Base-by-base conservation (phyloP, 2,797 vertebrate genomes). In the Gambelia wislizenii region DNA sequence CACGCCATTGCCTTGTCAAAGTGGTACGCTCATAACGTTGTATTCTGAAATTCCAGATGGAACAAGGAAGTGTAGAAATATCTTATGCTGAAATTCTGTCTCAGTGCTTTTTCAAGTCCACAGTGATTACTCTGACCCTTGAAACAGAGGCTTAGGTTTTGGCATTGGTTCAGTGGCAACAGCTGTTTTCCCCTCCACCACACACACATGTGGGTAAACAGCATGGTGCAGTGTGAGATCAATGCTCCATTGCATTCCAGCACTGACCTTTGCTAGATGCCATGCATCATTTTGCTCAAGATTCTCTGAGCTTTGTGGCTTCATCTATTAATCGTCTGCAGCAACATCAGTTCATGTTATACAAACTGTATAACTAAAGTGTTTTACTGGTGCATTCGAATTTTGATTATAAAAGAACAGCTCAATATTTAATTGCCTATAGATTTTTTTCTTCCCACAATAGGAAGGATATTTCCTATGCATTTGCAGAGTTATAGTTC, bases 271-370 rank as follows among this genome's bases (percentile, higher is more conserved):
- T 85, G 3, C 49, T 47, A 4, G 72, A 12, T 2, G 18, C 54
- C 61, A 59, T 59, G 42, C 30, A 79, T 86, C 83, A 54, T 89
- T 92, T 91, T 88, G 27, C 85, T 92, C 12, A 61, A 44, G 82
- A 70, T 39, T 61, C 59, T 85, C 82, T 89, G 81, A 56, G 76
- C 77, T 91, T 87, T 79, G 49, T 27, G 87, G 69, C 77, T 87
- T 86, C 74, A 69, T 89, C 84, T 91, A 85, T 92, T 93, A 82
- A 86, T 87, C 89, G 54, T 77, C 82, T 33, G 75, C 30, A 54
- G 84, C n/a, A 54, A 8, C 18, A 13, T 75, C 85, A 84, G 25
- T 94, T 94, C 88, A 76, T 47, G 84, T 88, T 77, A 49, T 83
- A 82, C 59, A 80, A n/a, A 67, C 80, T 69, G 49, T 84, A 49